Percentiles rank a stretch among this genome's conserved stretches.
Evolutionary conservation across 2,113 vertebrate species (phyloP).

Genomic region (Mobula hypostoma): DNA sequence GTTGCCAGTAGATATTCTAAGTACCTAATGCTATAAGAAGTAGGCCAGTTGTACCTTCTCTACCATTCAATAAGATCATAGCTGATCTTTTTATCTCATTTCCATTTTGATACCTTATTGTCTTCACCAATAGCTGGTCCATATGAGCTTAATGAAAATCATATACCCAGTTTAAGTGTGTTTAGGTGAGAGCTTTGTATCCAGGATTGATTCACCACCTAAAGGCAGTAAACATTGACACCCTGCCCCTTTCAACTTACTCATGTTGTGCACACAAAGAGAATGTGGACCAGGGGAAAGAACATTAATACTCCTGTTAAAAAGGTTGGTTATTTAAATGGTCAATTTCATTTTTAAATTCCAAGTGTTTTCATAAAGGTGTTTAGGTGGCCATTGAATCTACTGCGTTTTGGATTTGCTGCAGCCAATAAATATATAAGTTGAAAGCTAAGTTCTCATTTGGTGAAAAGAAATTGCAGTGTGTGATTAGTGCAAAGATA

Average conservation of each 20-base stretch:
- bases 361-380: neutral
- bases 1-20: neutral
- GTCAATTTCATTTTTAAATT: neutral
- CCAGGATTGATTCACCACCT: neutral
- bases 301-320: neutral
- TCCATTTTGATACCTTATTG: too few relatives aligned
- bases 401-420: neutral
- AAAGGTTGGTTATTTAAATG: neutral
- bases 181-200: neutral
- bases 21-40: too few relatives aligned
- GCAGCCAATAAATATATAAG: neutral
- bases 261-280: neutral
- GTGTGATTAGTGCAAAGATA: neutral
- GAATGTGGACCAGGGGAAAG: neutral
- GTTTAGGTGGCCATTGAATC: neutral
- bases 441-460: neutral
- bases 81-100: too few relatives aligned
- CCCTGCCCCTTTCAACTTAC: neutral
- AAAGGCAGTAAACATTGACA: neutral
- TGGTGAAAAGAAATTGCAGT: neutral
- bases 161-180: neutral
- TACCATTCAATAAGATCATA: too few relatives aligned
- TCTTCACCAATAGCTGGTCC: neutral
- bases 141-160: neutral
- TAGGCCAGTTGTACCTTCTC: too few relatives aligned